These are phyloP conservation scores for Zaprionus ghesquierei DNA, from an alignment of 1,140 invertebrate species.

Conservation along the genomic window DNA sequence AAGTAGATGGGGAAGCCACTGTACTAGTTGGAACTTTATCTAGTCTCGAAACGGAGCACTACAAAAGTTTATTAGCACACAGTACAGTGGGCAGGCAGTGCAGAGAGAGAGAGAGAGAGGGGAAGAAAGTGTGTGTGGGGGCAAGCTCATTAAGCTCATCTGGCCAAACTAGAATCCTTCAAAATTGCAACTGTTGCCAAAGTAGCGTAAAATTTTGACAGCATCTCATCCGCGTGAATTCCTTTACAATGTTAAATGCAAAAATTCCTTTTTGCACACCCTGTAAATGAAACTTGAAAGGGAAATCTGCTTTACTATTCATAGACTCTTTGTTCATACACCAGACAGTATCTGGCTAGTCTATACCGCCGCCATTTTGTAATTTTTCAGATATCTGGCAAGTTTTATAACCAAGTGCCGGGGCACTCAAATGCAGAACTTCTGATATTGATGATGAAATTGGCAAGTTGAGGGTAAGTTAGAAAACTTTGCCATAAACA, in stretches of 20 bases:
- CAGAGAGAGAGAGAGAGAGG: not conserved
- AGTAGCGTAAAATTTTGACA: constrained; percentile 32
- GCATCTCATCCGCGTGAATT: constrained; percentile 10
- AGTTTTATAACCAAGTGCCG: constrained; percentile 21
- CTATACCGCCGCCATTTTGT: not conserved
- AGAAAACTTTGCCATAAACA: constrained; percentile 59
- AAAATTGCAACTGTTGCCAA: constrained; percentile 60
- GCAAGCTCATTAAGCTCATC: constrained; percentile 42
- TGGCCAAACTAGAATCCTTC: constrained; percentile 32
- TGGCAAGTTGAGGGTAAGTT: constrained; percentile 52
- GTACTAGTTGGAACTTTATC: constrained; percentile 35
- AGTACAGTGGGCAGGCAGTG: constrained; percentile 10
- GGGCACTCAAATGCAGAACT: constrained; percentile 19
- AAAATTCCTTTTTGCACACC: constrained; percentile 34
- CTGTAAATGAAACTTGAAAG: not conserved
- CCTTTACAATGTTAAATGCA: constrained; percentile 68
- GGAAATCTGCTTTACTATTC: not conserved
- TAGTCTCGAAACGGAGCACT: constrained; percentile 20
- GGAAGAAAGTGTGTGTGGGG: no score
- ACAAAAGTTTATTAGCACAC: constrained; percentile 57
- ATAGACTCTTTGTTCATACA: not conserved
- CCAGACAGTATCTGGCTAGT: not conserved
- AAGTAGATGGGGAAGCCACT: not conserved
- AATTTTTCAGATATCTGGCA: constrained; percentile 4
- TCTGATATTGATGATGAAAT: constrained; percentile 67